Percentiles rank a stretch among this genome's conserved stretches.
These are phyloP conservation scores for Hiodon tergisus DNA, from an alignment of 2,113 vertebrate genomes.

Conservation along the genomic window DNA sequence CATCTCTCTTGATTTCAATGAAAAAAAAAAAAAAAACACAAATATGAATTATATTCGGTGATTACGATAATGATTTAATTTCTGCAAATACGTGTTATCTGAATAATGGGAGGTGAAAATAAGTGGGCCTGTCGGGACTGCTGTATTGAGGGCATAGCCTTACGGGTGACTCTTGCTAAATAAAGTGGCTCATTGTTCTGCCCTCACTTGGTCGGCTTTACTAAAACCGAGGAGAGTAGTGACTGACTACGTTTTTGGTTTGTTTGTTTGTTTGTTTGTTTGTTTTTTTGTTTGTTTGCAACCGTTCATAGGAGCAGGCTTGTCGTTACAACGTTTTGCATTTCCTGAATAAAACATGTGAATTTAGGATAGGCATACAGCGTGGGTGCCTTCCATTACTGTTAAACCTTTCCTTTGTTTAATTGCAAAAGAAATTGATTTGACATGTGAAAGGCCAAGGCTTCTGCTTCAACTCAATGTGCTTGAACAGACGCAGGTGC, in stretches of 20 bases:
- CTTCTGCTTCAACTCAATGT: too few relatives aligned
- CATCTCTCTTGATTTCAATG: constrained; percentile 26
- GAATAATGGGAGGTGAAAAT: constrained; percentile 24
- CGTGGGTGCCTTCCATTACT: too few relatives aligned
- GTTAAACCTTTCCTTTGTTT: too few relatives aligned
- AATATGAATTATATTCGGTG: constrained; percentile 33
- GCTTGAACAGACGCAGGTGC: too few relatives aligned
- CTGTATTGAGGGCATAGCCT: constrained; percentile 12
- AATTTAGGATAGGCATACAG: too few relatives aligned
- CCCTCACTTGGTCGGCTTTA: constrained; percentile 8
- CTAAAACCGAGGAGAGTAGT: neutral
- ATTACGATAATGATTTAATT: constrained; percentile 34
- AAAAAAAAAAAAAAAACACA: constrained; percentile 33
- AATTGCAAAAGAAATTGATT: too few relatives aligned
- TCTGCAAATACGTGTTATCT: constrained; percentile 21
- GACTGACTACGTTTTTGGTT: neutral
- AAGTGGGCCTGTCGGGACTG: constrained; percentile 12
- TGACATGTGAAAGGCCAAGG: too few relatives aligned
- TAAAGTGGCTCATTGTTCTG: constrained; percentile 15
- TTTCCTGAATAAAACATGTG: too few relatives aligned
- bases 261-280: too few relatives aligned
- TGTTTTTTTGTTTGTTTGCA: too few relatives aligned
- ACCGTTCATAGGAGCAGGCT: neutral
- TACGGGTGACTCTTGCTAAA: constrained; percentile 15
- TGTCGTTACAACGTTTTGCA: neutral